A percentile compares a stretch with the other conserved stretches of the same genome.
Conservation (phyloP, 2,113 vertebrate species). For the Podocnemis expansa region DNA sequence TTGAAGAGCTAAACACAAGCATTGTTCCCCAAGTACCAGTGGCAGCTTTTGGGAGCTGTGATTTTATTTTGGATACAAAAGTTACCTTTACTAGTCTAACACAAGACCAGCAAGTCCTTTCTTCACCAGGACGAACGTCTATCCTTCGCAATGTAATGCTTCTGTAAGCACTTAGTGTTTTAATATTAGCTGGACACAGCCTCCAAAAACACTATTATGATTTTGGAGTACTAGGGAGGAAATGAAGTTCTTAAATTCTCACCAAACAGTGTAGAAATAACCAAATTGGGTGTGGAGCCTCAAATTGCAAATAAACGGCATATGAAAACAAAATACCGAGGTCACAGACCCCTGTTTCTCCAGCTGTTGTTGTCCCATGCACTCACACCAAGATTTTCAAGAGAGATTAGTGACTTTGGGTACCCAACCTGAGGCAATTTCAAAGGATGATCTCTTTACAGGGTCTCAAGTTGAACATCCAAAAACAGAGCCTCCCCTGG, state of each 20-base stretch:
- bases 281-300: neutral
- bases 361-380: fast-evolving
- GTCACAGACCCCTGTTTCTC: neutral
- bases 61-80: conserved; percentile 49
- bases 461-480: neutral
- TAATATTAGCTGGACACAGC: neutral
- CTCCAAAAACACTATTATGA: neutral
- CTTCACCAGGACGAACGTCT: neutral
- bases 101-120: neutral
- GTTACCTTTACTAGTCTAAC: conserved; percentile 20
- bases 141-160: neutral
- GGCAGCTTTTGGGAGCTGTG: conserved; percentile 15
- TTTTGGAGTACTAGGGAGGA: neutral
- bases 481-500: neutral
- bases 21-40: conserved; percentile 26
- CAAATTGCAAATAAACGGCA: neutral
- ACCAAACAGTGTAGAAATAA: neutral
- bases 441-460: neutral
- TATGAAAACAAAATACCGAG: neutral
- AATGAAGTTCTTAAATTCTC: neutral
- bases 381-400: neutral
- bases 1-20: conserved; percentile 33
- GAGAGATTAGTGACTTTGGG: fast-evolving
- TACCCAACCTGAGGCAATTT: neutral
- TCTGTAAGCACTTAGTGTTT: neutral